Conservation (phyloP, 2,113 vertebrate species). For the Pteropus alecto region DNA sequence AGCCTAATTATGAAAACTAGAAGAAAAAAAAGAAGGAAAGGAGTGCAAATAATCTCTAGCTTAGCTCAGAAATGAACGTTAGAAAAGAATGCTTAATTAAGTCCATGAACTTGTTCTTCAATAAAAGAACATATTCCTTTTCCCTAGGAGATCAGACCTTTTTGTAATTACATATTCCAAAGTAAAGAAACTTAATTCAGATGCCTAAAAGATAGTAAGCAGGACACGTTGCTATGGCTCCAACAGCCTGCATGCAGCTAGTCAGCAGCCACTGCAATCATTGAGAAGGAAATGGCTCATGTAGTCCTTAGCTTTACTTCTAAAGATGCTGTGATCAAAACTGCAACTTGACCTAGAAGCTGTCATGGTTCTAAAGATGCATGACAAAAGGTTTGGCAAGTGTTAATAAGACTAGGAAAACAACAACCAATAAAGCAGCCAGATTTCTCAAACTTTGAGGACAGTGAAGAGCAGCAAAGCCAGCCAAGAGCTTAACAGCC, state of each 20-base stretch:
- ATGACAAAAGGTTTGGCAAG: constrained; percentile 66
- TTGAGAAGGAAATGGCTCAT: constrained; percentile 48
- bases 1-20: constrained; percentile 48
- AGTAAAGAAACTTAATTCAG: constrained; percentile 51
- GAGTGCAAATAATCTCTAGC: constrained; percentile 37
- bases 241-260: constrained; percentile 1
- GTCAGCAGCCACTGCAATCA: not conserved
- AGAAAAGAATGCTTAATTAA: constrained; percentile 49
- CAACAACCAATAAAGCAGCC: constrained; percentile 30
- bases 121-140: constrained; percentile 6
- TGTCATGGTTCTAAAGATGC: constrained; percentile 53
- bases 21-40: not conserved
- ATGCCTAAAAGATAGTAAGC: not conserved
- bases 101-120: not conserved
- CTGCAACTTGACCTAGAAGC: constrained; percentile 64
- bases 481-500: constrained; percentile 51
- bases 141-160: not conserved
- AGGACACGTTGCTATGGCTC: constrained; percentile 60
- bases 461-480: not conserved
- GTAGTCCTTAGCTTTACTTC: constrained; percentile 39
- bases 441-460: constrained; percentile 37
- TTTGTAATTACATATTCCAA: constrained; percentile 16
- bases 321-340: constrained; percentile 62
- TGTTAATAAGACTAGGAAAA: constrained; percentile 51
- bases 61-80: constrained; percentile 50